phyloP scores from a whole-genome alignment of 2,888 invertebrate species.

The Netelia inedita region DNA sequence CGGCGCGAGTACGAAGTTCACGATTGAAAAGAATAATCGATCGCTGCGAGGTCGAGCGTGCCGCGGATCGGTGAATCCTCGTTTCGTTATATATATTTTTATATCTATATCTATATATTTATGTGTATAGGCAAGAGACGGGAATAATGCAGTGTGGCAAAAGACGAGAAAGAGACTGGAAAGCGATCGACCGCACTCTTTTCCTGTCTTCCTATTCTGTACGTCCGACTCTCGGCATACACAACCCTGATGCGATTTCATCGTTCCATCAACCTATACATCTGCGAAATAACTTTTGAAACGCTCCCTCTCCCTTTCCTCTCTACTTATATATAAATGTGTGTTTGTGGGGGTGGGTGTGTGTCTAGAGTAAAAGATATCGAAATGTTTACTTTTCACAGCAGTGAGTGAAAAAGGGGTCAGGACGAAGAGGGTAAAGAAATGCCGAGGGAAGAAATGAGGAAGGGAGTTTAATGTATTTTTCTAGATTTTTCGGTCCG shows the following conservation, averaged over 20 bases:
- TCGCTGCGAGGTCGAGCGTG: conserved; percentile 49
- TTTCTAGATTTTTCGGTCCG: conserved; percentile 69
- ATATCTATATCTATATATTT: neutral
- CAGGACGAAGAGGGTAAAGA: conserved; percentile 8
- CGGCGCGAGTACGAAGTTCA: conserved; percentile 46
- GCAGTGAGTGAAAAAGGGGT: conserved; percentile 8
- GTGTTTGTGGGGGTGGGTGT: too few relatives aligned
- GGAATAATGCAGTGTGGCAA: conserved; percentile 29
- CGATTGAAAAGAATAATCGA: conserved; percentile 62
- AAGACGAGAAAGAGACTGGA: conserved; percentile 45
- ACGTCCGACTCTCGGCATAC: conserved; percentile 25
- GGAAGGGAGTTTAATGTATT: conserved; percentile 70
- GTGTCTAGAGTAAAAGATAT: conserved; percentile 30
- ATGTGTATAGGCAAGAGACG: neutral
- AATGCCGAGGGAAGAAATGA: conserved; percentile 8
- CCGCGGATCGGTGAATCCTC: conserved; percentile 34
- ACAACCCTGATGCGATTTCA: conserved; percentile 45
- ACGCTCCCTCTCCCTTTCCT: conserved; percentile 4
- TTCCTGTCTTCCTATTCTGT: conserved; percentile 5
- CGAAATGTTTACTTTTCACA: conserved; percentile 55
- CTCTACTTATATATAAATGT: neutral
- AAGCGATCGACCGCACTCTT: conserved; percentile 20
- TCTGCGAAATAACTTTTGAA: conserved; percentile 62
- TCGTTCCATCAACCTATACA: conserved; percentile 45
- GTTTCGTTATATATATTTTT: conserved; percentile 6